Evolutionary conservation across 2,113 vertebrate species (phyloP).

Genomic region (Danio rerio): DNA sequence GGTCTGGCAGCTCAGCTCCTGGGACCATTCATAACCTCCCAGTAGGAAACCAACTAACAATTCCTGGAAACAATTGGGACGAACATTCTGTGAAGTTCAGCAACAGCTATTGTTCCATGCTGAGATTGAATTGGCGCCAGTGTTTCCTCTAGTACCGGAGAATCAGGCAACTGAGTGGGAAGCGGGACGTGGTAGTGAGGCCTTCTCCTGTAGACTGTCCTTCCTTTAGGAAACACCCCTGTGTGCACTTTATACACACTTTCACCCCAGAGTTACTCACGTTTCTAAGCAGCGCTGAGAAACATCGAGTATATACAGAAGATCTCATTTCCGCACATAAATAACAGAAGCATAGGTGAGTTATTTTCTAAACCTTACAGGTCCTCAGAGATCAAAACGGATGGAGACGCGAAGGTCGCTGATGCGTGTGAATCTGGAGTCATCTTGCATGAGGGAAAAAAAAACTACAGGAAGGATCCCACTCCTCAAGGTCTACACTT

Average conservation of each 20-base stretch:
- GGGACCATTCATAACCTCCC: slow-evolving; percentile 69
- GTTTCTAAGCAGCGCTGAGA: slow-evolving; percentile 69
- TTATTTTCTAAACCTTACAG: slow-evolving; percentile 22
- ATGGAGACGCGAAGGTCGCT: neutral
- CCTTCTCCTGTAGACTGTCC: slow-evolving; percentile 36
- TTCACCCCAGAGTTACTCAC: slow-evolving; percentile 63
- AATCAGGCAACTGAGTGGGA: slow-evolving; percentile 11
- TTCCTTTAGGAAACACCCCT: slow-evolving; percentile 61
- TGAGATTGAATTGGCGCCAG: slow-evolving; percentile 64
- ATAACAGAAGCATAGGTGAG: neutral
- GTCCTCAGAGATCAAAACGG: slow-evolving; percentile 15
- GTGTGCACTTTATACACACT: slow-evolving; percentile 59
- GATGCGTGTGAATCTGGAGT: neutral
- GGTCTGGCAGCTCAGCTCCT: slow-evolving; percentile 1
- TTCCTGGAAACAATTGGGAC: slow-evolving; percentile 76
- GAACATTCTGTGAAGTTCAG: slow-evolving; percentile 61
- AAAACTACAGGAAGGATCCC: slow-evolving; percentile 19
- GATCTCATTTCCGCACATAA: slow-evolving; percentile 33
- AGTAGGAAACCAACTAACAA: slow-evolving; percentile 70
- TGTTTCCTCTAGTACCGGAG: slow-evolving; percentile 35
- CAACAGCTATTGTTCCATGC: slow-evolving; percentile 63
- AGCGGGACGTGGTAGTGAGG: slow-evolving; percentile 36
- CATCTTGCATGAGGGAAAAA: neutral
- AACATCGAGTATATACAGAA: slow-evolving; percentile 62
- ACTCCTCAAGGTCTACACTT: slow-evolving; percentile 25